Conservation (phyloP, 2,113 vertebrate genomes). For the Charina bottae region DNA sequence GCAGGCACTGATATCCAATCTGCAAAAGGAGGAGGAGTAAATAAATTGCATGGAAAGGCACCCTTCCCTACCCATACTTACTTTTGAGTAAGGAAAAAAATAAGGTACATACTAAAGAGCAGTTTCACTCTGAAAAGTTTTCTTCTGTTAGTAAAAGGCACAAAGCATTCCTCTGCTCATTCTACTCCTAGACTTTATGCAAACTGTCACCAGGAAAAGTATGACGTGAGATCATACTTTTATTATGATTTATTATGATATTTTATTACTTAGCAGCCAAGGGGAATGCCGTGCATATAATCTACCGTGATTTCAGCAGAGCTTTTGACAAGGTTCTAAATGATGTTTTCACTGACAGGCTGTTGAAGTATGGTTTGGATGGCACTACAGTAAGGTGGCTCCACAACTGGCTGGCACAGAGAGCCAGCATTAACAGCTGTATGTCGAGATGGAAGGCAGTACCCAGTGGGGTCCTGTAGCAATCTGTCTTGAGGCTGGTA, state of each 20-base stretch:
- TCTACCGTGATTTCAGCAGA: not conserved
- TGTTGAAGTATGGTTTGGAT: no score
- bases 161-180: not conserved
- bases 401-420: no score
- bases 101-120: not conserved
- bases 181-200: not conserved
- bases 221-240: not conserved
- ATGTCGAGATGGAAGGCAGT: no score
- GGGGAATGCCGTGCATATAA: not conserved
- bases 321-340: not conserved
- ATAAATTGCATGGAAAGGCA: not conserved
- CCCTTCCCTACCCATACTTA: not conserved
- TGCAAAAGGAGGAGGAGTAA: not conserved
- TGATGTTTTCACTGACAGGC: not conserved
- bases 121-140: not conserved
- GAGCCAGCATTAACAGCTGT: no score
- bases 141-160: not conserved
- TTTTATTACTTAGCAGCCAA: not conserved
- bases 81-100: not conserved
- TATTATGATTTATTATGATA: not conserved
- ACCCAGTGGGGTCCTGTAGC: no score
- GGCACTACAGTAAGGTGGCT: no score
- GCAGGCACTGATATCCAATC: not conserved
- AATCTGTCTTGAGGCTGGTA: no score
- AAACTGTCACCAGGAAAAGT: not conserved